Base-by-base conservation (phyloP, 2,888 invertebrate species). In the Drosophila anomalipes region DNA sequence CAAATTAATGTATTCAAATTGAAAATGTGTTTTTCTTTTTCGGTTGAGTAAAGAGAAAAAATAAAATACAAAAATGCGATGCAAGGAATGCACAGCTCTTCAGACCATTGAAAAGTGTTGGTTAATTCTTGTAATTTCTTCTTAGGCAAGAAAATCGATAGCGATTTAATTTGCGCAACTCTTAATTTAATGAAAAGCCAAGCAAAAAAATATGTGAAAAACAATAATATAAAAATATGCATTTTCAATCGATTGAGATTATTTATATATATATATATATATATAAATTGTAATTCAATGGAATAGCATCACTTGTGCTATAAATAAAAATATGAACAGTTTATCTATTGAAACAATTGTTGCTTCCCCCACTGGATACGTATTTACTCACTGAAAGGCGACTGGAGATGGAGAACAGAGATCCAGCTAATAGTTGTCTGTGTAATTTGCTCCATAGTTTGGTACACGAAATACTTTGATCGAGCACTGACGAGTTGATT, bases 1-100 rank as follows among this genome's bases (percentile, higher is more conserved):
- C 35, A 35, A 67, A 51, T 63, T 47, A 53, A 47, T 53, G 22
- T 6, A 26, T 32, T 51, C 6, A 2, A 30, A 16, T 56, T 26
- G 9, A 41, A 54, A 41, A 32, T 54, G 7, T 22, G 30, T 32
- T 66, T 41, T 30, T 19, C 4, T 19, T 41, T 19, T 51, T 41
- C 33, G 22, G 14, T 19, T 33, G 3, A n/a, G 22, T 1, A 14
- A 62, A n/a, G 30, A 37, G 4, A 41, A 28, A 12, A 4, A 6
- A 0, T 22, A 22, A 57, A n/a, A n/a, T 47, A 7, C 4, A 16
- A 16, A 44, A n/a, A n/a, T n/a, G 4, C 39, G n/a, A 3, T 9
- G 39, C 26, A 9, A 2, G 4, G 28, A 51, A 51, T 19, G 4
- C 4, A 19, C 49, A 28, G 44, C 1, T 44, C 12, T 12, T 44